Evolutionary conservation across 2,113 vertebrate genomes (phyloP).

Genomic region (Ceyx melanurus): DNA sequence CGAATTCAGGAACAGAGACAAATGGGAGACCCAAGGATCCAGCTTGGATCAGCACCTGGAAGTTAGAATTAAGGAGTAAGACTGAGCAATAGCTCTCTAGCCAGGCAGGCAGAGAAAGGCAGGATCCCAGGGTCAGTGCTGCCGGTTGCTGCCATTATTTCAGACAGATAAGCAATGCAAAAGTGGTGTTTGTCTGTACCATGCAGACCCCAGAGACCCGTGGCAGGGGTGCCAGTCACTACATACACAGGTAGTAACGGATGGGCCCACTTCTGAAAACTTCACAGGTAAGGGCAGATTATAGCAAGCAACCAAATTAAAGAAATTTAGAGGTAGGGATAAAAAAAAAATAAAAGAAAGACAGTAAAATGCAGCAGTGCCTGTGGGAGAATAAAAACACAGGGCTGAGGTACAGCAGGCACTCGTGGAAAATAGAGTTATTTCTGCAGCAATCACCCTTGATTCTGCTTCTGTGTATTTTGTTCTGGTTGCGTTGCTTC

Average conservation of each 20-base stretch:
- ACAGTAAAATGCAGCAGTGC: neutral
- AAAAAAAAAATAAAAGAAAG: neutral
- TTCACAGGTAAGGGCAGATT: neutral
- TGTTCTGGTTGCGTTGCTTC: neutral
- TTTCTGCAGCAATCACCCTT: neutral
- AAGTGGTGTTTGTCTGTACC: neutral
- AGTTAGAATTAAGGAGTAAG: neutral
- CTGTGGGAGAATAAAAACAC: neutral
- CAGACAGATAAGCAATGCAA: neutral
- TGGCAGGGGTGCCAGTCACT: neutral
- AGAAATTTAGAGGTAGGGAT: neutral
- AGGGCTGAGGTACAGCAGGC: neutral
- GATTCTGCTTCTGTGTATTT: neutral
- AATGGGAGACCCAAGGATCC: neutral
- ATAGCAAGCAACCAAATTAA: neutral
- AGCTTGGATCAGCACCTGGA: neutral
- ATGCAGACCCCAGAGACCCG: neutral
- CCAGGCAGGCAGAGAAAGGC: neutral
- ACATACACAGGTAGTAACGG: neutral
- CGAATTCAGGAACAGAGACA: neutral
- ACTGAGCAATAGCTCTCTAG: neutral
- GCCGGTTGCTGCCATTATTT: neutral
- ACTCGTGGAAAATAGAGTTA: neutral
- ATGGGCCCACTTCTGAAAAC: neutral
- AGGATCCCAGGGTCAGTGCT: neutral